These are phyloP conservation scores for Pempheris klunzingeri DNA, from an alignment of 2,797 vertebrate genomes.

Conservation along the genomic window DNA sequence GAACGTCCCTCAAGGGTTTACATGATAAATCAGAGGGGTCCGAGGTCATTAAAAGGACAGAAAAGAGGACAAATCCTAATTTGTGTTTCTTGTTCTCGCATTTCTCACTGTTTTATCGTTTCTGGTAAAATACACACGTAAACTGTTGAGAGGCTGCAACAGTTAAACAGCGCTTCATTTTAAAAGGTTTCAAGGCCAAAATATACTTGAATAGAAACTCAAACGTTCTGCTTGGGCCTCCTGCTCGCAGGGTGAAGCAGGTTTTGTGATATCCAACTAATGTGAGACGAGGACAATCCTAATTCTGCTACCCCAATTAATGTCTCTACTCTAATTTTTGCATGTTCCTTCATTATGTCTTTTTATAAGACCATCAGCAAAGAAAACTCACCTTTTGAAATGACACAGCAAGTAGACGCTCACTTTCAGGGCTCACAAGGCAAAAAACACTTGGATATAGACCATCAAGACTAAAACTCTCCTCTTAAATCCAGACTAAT, in stretches of 20 bases:
- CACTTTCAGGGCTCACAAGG: background rate
- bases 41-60: background rate
- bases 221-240: background rate
- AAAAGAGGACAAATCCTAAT: background rate
- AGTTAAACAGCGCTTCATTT: background rate
- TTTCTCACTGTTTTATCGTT: background rate
- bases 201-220: background rate
- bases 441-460: slow-evolving; percentile 4
- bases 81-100: background rate
- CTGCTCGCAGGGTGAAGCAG: background rate
- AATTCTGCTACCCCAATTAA: background rate
- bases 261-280: background rate
- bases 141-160: background rate
- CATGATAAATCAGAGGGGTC: background rate
- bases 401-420: background rate
- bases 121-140: background rate
- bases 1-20: background rate
- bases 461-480: slow-evolving; percentile 3
- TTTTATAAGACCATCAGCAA: no score
- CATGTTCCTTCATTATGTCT: no score
- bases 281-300: background rate
- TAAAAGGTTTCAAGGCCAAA: background rate
- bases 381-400: background rate
- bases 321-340: background rate
- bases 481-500: slow-evolving; percentile 1